Base-by-base conservation (phyloP, 2,888 invertebrate species). In the Smittia sp. region DNA sequence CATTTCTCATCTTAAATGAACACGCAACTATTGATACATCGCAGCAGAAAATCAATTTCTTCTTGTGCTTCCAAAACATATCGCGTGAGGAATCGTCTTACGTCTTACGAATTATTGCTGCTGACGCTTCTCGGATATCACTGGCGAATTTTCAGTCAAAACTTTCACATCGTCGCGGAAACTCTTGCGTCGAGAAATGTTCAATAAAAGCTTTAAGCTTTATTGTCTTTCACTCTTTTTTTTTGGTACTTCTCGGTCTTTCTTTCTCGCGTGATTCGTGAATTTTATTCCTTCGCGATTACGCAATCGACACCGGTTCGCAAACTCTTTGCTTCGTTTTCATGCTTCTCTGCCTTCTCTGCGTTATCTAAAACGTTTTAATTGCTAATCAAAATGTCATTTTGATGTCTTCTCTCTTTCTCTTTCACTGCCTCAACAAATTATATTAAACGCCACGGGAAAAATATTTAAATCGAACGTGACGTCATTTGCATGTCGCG, bases 61-160 rank as follows among this genome's bases (percentile, higher is more conserved):
- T 72, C 18, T 72, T 72, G 20, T 72, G 72, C 24, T 72, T 72
- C 72, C 46, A 72, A 62, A 72, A 72, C 72, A 72, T 72, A 58
- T 54, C 1, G 65, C 27, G 18, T 27, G 15, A 9, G 27, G 3
- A 65, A 27, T 6, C 22, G 32, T 32, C 32, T 32, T 32, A 32
- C 32, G 32, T 32, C 32, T 3, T 32, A n/a, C 9, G 32, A 32
- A 32, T 65, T 65, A 20, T 18, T 18, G 32, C 13, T 65, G 11
- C 54, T 52, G 1, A 25, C 22, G 54, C 62, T 73, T 15, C 22
- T 58, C 38, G 11, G 25, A 46, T 46, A 46, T 46, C 46, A 46
- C 46, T 46, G 32, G 46, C 46, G 46, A 46, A n/a, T 11, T n/a
- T n/a, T 46, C n/a, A 7, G 46, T 7, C 46, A 46, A 46, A 46